Evolutionary conservation across 1,140 invertebrate genomes (phyloP), one percentile per base, ranked within the genome.

Genomic region (Ridgeia piscesae): DNA sequence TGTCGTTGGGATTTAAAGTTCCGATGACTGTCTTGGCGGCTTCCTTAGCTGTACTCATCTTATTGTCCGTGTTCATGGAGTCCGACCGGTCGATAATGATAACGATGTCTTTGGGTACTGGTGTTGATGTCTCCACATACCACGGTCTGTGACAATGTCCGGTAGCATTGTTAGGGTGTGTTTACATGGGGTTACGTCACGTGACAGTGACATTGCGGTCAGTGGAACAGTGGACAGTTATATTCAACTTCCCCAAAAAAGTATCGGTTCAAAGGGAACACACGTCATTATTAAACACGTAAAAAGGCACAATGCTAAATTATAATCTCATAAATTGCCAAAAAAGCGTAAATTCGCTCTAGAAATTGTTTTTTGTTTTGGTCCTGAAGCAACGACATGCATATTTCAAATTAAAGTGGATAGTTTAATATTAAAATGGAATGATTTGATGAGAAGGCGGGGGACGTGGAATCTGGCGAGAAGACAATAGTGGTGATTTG

Each of bases 51-150:
- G 31, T 91, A 34, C 6, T 58, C 91, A 91, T 35, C 14, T 21
- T 14, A 11, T 34, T 90, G 34, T 35, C 35, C 1, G 9, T 27
- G 27, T 90, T 90, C 92, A 93, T 93, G 21, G 92, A 93, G 1
- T 42, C 27, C 27, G 92, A 93, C 34, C 27, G 27, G 88, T 93
- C 92, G 34, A 93, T 93, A 4, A 93, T 91, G n/a, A 93, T 34
- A 33, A 93, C 92, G 33, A 93, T 77, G 88, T 92, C 91, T 35
- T 93, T 93, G 35, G 33, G 35, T 11, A 33, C 50, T 21, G 91
- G 92, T 31, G 92, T 93, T 14, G 92, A 35, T 27, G 92, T 91
- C 50, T 93, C 92, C 34, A 91, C 92, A 33, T 93, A 93, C 92
- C 92, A 93, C 21, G 92, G 92, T 92, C 89, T 90, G 89, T 35